Conservation (phyloP, 2,113 vertebrate species). For the Chaenocephalus aceratus region DNA sequence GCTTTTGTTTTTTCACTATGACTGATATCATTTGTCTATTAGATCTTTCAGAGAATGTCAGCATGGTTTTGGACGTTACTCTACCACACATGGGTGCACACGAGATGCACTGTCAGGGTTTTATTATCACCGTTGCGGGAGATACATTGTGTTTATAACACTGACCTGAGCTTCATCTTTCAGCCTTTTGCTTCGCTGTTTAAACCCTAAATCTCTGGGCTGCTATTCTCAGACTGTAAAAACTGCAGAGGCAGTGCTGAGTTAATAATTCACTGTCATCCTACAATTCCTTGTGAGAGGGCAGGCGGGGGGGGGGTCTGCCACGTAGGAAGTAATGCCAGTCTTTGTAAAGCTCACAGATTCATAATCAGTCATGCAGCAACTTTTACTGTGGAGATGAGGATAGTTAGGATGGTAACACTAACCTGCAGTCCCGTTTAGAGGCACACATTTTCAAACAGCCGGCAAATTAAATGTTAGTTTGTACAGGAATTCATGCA, state of each 20-base stretch:
- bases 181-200: constrained; percentile 22
- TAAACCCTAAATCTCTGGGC: constrained; percentile 37
- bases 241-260: constrained; percentile 33
- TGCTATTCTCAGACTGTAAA: constrained; percentile 54
- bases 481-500: constrained; percentile 20
- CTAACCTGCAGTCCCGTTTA: neutral
- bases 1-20: neutral
- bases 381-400: constrained; percentile 11
- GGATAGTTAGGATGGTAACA: constrained; percentile 7
- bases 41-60: neutral
- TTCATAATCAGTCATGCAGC: constrained; percentile 15
- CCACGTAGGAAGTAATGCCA: neutral
- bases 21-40: neutral
- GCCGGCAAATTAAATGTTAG: neutral
- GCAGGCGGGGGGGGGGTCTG: neutral
- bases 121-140: neutral
- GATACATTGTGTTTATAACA: constrained; percentile 2
- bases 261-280: constrained; percentile 64
- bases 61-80: neutral
- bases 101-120: neutral
- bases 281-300: constrained; percentile 26
- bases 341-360: constrained; percentile 15
- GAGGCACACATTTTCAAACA: neutral
- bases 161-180: constrained; percentile 12
- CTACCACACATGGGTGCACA: neutral